phyloP scores from a whole-genome alignment of 2,797 vertebrate species.

The Sebastiscus tertius region DNA sequence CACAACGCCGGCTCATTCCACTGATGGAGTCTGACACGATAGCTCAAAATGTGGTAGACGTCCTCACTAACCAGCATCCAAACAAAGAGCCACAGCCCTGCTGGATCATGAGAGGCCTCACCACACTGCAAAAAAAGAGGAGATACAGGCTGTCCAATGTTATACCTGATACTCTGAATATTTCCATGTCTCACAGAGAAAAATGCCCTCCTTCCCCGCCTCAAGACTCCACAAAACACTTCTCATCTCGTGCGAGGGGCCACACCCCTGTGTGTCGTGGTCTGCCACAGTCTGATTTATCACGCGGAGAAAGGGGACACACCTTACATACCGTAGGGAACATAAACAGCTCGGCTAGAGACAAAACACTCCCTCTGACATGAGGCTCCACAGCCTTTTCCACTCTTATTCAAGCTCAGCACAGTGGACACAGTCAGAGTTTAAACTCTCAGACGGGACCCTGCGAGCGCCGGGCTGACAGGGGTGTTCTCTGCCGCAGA shows the following conservation, averaged over 20 bases:
- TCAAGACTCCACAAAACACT: constrained; percentile 56
- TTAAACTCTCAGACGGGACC: constrained; percentile 15
- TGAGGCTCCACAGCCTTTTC: constrained; percentile 26
- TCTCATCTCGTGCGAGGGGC: constrained; percentile 54
- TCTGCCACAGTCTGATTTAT: constrained; percentile 73
- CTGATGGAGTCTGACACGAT: constrained; percentile 33
- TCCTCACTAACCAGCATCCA: neutral
- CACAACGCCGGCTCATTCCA: constrained; percentile 42
- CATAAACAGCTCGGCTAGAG: constrained; percentile 37
- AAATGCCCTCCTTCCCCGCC: constrained; percentile 40
- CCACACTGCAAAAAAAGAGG: constrained; percentile 15
- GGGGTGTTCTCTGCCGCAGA: constrained; percentile 54
- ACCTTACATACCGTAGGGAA: constrained; percentile 57
- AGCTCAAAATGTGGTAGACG: constrained; percentile 26
- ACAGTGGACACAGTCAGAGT: constrained; percentile 10
- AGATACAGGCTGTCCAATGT: constrained; percentile 29
- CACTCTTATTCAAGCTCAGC: constrained; percentile 12
- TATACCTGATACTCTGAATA: constrained; percentile 29
- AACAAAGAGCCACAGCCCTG: constrained; percentile 41
- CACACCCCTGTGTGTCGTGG: constrained; percentile 63
- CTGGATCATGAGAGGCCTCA: constrained; percentile 28
- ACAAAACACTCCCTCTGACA: constrained; percentile 55
- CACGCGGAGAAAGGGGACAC: constrained; percentile 59
- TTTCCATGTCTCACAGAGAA: constrained; percentile 58
- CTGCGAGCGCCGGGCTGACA: constrained; percentile 12